Evolutionary conservation across 2,888 invertebrate genomes (phyloP).

Genomic region (Idaea straminata): DNA sequence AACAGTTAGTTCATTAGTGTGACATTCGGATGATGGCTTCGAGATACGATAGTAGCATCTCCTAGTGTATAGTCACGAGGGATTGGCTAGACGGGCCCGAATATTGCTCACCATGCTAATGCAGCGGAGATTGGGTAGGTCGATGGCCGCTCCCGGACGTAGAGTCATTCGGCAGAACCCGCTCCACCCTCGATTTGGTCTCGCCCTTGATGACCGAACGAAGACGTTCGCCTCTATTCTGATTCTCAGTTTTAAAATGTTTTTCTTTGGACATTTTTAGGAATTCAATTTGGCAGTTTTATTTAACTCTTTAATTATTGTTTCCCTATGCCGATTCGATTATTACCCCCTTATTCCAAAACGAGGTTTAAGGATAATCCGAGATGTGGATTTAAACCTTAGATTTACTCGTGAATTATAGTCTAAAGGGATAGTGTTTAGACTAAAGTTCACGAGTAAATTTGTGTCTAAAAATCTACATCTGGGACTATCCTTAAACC

Average conservation of each 20-base stretch:
- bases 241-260: conserved; percentile 10
- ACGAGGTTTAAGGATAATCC: too few species aligned
- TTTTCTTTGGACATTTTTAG: conserved; percentile 5
- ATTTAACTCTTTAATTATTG: not conserved
- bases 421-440: too few species aligned
- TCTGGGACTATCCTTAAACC: too few species aligned
- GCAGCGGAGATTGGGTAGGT: conserved; percentile 80
- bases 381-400: too few species aligned
- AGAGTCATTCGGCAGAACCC: conserved; percentile 76
- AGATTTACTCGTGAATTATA: too few species aligned
- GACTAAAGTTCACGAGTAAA: too few species aligned
- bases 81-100: conserved; percentile 59
- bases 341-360: too few species aligned
- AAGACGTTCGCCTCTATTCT: conserved; percentile 29
- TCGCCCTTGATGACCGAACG: conserved; percentile 40
- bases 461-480: too few species aligned
- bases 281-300: not conserved
- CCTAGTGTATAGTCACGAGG: conserved; percentile 46
- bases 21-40: conserved; percentile 12
- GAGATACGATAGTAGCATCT: conserved; percentile 26
- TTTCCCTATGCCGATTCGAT: too few species aligned
- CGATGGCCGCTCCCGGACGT: conserved; percentile 79
- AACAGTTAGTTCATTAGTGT: not conserved
- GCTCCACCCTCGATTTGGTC: conserved; percentile 60
- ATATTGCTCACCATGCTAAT: conserved; percentile 80